Evolutionary conservation across 2,797 vertebrate species (phyloP), one percentile per base, ranked within the genome.

Genomic region (Sitta carolinensis): DNA sequence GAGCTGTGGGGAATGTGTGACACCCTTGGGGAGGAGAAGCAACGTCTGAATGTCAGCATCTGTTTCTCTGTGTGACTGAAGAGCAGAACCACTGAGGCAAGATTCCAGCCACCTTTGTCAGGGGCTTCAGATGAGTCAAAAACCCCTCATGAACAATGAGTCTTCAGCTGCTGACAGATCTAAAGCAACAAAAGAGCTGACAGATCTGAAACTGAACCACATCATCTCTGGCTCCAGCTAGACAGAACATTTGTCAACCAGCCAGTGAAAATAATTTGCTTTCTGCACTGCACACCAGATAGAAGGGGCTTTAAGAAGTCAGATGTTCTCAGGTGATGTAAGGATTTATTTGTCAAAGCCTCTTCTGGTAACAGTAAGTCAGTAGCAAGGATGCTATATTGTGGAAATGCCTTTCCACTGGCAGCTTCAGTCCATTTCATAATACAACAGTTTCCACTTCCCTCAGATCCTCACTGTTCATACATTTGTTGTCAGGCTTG

Each of bases 111-210:
- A 97, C 94, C 94, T 91, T 64, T 92, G 90, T 94, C 89, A 92
- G 83, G 89, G 89, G 74, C 94, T 96, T 87, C 76, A 63, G 84
- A 97, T 93, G 94, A 96, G 85, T 95, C 89, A 93, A 94, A 95
- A 91, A 10, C 55, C 73, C 81, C 91, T 86, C 52, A 42, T 61
- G 82, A 96, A 93, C 94, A 96, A 76, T 84, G 87, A 93, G 69
- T 90, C 87, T 85, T 93, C 85, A 70, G 89, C 92, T 96, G 95
- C 22, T 95, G 95, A 95, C 92, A 95, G 95, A 96, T 93, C 73
- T 94, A 91, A 96, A 82, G 94, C 87, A 95, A 94, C 22, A 87
- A 87, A 36, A 36, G 36, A 36, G 95, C 22, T 95, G 95, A 95
- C 92, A 95, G 95, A 96, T 93, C 73, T 94, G 90, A 96, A 89